Evolutionary conservation across 1,140 invertebrate genomes (phyloP).

Genomic region (Maconellicoccus hirsutus): DNA sequence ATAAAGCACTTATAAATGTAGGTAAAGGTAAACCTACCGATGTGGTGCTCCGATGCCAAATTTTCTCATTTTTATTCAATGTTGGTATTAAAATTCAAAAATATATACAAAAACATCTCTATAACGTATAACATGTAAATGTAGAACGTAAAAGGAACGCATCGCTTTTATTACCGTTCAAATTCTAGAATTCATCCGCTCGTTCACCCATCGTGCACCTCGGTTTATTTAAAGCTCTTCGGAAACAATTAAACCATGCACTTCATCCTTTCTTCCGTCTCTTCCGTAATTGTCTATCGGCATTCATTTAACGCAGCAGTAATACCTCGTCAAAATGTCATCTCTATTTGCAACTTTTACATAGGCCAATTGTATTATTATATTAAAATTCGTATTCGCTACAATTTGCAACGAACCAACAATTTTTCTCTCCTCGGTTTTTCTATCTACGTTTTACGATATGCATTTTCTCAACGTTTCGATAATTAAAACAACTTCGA

Average conservation of each 20-base stretch:
- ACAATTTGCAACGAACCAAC: background rate
- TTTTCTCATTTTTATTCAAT: too few species aligned
- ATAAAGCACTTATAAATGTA: too few species aligned
- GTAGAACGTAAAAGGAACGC: too few species aligned
- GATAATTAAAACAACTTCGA: background rate
- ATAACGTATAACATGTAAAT: too few species aligned
- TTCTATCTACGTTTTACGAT: background rate
- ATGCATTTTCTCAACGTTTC: background rate
- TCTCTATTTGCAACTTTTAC: background rate
- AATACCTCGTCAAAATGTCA: background rate
- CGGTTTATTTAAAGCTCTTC: constrained; percentile 13
- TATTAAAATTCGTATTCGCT: background rate
- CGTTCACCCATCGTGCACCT: constrained; percentile 1
- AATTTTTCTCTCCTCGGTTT: too few species aligned
- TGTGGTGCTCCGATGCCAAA: too few species aligned
- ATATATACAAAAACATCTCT: too few species aligned
- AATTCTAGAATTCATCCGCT: too few species aligned
- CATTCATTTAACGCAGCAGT: too few species aligned
- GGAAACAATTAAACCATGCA: background rate
- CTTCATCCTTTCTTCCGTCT: background rate
- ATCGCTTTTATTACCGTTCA: too few species aligned
- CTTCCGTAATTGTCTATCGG: background rate
- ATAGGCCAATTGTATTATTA: background rate
- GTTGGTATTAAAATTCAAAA: too few species aligned
- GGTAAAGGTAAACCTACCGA: too few species aligned